phyloP scores from a whole-genome alignment of 2,888 invertebrate species.

The Pammene fasciana region DNA sequence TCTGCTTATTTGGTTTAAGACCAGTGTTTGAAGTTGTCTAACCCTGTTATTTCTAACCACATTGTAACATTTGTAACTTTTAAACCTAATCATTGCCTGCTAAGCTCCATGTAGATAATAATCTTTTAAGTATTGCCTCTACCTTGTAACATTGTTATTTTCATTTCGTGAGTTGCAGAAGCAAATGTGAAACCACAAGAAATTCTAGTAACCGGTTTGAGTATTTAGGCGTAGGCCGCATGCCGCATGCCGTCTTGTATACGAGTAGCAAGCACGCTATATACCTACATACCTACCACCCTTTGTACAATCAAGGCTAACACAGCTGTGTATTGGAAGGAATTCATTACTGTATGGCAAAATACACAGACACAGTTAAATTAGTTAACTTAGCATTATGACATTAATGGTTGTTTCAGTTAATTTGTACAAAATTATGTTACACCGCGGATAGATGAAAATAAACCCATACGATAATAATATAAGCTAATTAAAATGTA shows the following conservation, averaged over 20 bases:
- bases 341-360: neutral
- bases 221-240: conserved; percentile 6
- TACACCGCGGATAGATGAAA: too few relatives aligned
- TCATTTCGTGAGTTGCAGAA: neutral
- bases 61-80: neutral
- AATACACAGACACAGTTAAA: neutral
- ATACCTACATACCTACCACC: neutral
- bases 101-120: too few relatives aligned
- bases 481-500: too few relatives aligned
- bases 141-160: too few relatives aligned
- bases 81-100: too few relatives aligned
- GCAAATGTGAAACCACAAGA: conserved; percentile 1
- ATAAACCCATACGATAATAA: too few relatives aligned
- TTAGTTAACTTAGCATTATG: neutral
- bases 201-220: conserved; percentile 9
- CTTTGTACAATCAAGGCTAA: conserved; percentile 6
- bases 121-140: too few relatives aligned
- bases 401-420: too few relatives aligned
- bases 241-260: neutral
- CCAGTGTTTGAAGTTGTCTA: conserved; percentile 16
- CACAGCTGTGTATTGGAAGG: neutral
- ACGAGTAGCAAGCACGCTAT: neutral
- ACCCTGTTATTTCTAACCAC: neutral
- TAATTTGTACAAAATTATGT: too few relatives aligned
- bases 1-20: conserved; percentile 9